A percentile compares a stretch with the other conserved stretches of the same genome.
These are phyloP conservation scores for Mohoua ochrocephala DNA, from an alignment of 2,113 vertebrate genomes.

Conservation along the genomic window DNA sequence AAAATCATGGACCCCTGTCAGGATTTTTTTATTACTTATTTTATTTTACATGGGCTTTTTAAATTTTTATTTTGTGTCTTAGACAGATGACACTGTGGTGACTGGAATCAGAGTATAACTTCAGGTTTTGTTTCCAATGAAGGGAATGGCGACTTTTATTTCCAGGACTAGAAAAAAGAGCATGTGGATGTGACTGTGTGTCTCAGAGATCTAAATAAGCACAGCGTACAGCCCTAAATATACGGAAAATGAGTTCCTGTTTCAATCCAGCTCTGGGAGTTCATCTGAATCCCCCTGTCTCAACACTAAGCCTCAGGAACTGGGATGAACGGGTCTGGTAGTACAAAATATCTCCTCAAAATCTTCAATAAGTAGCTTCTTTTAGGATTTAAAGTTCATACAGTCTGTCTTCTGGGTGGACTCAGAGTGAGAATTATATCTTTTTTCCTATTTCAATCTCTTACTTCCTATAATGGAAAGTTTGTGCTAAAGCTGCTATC, in stretches of 20 bases:
- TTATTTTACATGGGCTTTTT: background rate
- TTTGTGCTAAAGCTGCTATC: background rate
- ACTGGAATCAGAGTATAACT: background rate
- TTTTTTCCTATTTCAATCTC: background rate
- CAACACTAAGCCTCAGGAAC: background rate
- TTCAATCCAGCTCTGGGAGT: background rate
- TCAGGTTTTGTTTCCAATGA: background rate
- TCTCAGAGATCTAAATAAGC: background rate
- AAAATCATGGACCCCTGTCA: accelerated
- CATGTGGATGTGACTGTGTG: background rate
- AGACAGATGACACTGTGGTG: background rate
- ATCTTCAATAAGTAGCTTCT: background rate
- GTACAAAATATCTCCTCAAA: background rate
- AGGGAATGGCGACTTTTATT: background rate
- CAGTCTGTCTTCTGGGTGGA: background rate
- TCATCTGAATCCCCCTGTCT: background rate
- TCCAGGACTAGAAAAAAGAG: background rate
- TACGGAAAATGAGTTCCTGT: background rate
- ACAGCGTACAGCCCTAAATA: background rate
- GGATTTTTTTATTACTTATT: background rate
- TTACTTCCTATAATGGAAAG: background rate
- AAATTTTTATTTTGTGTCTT: background rate
- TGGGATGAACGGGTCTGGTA: background rate
- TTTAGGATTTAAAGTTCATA: background rate
- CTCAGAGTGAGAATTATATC: background rate